Base-by-base conservation (phyloP, 2,888 invertebrate genomes). In the Mesorhabditis spiculigera region DNA sequence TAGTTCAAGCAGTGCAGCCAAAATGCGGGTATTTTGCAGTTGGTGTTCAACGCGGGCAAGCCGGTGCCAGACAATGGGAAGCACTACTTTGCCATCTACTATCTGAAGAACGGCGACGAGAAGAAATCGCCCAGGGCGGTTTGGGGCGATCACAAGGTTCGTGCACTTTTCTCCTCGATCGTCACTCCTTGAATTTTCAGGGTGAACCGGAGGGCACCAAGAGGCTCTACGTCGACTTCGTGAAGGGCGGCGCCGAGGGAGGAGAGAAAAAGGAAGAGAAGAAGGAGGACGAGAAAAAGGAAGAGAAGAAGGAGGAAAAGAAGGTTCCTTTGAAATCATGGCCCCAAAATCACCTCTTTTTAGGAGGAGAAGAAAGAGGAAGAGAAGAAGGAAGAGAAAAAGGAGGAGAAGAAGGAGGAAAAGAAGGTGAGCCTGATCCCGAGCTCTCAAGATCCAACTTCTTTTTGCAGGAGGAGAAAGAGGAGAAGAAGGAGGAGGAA, bases 61-160 rank as follows among this genome's bases (percentile, higher is more conserved):
- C 62, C 68, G 28, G 75, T 79, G 61, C 82, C 82, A 5, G 80
- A 80, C 6, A 78, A 70, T 58, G 72, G 71, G 13, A 80, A 80
- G 69, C 82, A 82, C 70, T 81, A 81, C 73, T 82, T 82, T 71
- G 81, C 78, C 62, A 50, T 82, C 66, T 82, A 82, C 72, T 75
- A 80, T 67, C 45, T 75, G 63, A 80, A 79, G 70, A 8, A 62
- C 41, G 16, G 68, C 44, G 76, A 77, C 50, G 77, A 76, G 63
- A 67, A 70, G 41, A 72, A 71, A 66, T 58, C 71, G 4, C 70
- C 80, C 5, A 72, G 81, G 6, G 65, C 63, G 0, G 66, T 71
- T 13, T 81, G 78, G 80, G 63, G 74, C 44, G 67, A 77, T 4
- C 73, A 72, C 63, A 81, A 80, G 71, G 68, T 68, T 10, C 10